Base-by-base conservation (phyloP, 2,888 invertebrate genomes). In the Pharmacophagus antenor region DNA sequence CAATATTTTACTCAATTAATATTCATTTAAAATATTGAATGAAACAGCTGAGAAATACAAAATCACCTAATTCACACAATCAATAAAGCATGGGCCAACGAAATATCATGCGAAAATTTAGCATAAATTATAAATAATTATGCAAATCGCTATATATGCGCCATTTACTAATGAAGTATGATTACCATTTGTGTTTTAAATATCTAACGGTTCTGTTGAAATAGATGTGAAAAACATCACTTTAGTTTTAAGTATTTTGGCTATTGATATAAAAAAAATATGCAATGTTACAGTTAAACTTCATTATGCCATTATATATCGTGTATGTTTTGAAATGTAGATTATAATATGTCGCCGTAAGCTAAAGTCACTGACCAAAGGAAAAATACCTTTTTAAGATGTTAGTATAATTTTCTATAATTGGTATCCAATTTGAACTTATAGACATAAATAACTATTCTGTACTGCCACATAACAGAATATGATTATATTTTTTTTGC, bases 111-210 rank as follows among this genome's bases (percentile, higher is more conserved):
- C 49, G 15, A 55, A 60, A 60, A 60, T 46, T 60, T 60, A 8
- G 37, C 54, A 60, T 60, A 46, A 50, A 42, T 46, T 22, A 27
- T 46, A 56, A 46, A 31, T 60, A 55, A 46, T 51, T 56, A 60
- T 60, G 59, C 50, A 55, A 59, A 59, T 54, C 7, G 58, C 25
- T 12, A 31, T 31, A 47, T 48, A 49, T 20, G 25, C 58, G 23
- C 31, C 15, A 21, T 2, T 21, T 49, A 8, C 50, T 49, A 22
- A 47, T 42, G 25, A 25, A 59, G 42, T 27, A 31, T 44, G 41
- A 59, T 17, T 21, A 49, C 22, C 15, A 17, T 48, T 44, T 27
- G 21, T 44, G 50, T 49, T 42, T 49, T 48, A 42, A 10, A 48
- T 2, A 25, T 23, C n/a, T 59, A 59, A 59, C 59, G 44, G 55